phyloP scores from a whole-genome alignment of 2,113 vertebrate species.

The Cisticola juncidis region DNA sequence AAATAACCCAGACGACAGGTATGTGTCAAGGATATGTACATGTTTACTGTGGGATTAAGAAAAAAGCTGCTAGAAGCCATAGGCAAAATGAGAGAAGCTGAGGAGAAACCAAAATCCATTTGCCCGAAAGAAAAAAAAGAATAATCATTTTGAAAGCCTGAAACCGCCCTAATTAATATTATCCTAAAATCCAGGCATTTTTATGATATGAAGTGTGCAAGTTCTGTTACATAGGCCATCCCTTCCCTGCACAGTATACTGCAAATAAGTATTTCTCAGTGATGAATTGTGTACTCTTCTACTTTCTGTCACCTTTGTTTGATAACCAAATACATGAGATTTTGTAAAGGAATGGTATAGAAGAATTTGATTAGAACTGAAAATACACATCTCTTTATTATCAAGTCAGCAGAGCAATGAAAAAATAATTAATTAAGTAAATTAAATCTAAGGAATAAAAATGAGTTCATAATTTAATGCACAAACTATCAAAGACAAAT shows the following conservation, averaged over 20 bases:
- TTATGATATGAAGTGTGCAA: not conserved
- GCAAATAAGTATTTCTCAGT: not conserved
- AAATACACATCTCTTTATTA: not conserved
- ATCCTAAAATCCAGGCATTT: not conserved
- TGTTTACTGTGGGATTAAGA: not conserved
- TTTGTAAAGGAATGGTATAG: not conserved
- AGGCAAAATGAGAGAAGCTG: not conserved
- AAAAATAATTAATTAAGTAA: not conserved
- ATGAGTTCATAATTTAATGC: not conserved
- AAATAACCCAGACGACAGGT: not conserved
- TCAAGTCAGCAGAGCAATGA: not conserved
- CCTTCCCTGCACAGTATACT: not conserved
- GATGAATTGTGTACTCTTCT: not conserved
- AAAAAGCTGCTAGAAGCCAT: not conserved
- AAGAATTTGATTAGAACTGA: not conserved
- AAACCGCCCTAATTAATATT: not conserved
- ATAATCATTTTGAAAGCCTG: not conserved
- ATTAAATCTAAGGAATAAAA: not conserved
- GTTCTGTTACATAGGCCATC: not conserved
- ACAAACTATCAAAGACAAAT: not conserved
- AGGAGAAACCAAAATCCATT: not conserved
- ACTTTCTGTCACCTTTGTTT: not conserved
- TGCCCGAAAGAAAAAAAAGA: not conserved
- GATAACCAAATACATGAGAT: not conserved
- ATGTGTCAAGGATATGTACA: not conserved